Evolutionary conservation across 2,113 vertebrate genomes (phyloP), one percentile per base, ranked within the genome.

Genomic region (Psilopogon haemacephalus): DNA sequence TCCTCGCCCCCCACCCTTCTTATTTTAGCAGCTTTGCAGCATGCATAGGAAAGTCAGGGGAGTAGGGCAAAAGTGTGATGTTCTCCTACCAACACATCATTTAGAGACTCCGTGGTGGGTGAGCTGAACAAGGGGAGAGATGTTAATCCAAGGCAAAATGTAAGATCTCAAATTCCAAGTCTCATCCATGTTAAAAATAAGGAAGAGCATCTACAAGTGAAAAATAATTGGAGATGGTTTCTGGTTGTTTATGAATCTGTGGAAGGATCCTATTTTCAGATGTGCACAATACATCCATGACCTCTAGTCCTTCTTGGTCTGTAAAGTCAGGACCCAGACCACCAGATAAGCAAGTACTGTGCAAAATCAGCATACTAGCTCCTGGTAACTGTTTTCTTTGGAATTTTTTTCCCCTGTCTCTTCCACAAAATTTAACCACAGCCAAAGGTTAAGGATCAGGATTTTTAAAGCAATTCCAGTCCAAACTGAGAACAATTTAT

Each of bases 341-440:
- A 33, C 12, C 17, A 11, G 35, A 72, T 58, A 70, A 62, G 33
- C 18, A 64, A 4, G 1, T 15, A 8, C 32, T 52, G 20, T 50
- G 28, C 9, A 65, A 63, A 35, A 27, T 21, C 21, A 16, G 2
- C 11, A 3, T 40, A 15, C 8, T 19, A 11, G 55, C 38, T 20
- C 8, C 15, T 23, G 5, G 0, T 38, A 20, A 13, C 27, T 84
- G 37, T 1, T 2, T 32, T 50, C 27, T 1, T 15, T 24, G 58
- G 20, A 46, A 15, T 55, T 48, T 2, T 54, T 58, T 40, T 2
- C 8, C 12, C 9, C 12, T 4, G 23, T 30, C 8, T 82, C 23
- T 82, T 18, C 15, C 21, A 52, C 40, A 67, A 81, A 35, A 56
- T 58, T 48, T 80, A 38, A 37, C 28, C 32, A 59, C 63, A 81